These are phyloP conservation scores for Ophraella communa DNA, from an alignment of 2,888 invertebrate species.

Conservation along the genomic window DNA sequence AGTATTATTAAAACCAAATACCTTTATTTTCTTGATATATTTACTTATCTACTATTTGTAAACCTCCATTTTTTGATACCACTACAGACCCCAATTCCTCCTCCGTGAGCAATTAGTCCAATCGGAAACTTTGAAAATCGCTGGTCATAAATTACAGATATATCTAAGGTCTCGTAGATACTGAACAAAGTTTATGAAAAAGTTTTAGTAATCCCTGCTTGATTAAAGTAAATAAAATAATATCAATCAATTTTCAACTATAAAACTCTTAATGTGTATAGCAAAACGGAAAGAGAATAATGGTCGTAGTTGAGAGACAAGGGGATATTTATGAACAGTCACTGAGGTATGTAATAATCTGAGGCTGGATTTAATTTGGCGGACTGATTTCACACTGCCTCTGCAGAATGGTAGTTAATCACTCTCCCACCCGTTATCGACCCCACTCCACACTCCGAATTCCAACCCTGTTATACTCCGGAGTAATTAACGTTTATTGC, in stretches of 20 bases:
- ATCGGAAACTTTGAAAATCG: too few relatives aligned
- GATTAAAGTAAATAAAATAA: not conserved
- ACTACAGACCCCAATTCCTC: too few relatives aligned
- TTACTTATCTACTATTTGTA: too few relatives aligned
- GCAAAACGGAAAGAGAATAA: not conserved
- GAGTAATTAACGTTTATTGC: slow-evolving; percentile 37
- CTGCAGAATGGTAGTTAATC: slow-evolving; percentile 61
- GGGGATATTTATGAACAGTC: slow-evolving; percentile 72
- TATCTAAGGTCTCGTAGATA: too few relatives aligned
- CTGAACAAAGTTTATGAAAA: too few relatives aligned
- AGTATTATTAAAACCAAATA: too few relatives aligned
- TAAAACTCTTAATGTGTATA: not conserved
- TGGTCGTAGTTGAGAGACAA: slow-evolving; percentile 15
- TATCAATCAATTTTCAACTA: not conserved
- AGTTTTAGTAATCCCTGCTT: too few relatives aligned
- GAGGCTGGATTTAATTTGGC: slow-evolving; percentile 75
- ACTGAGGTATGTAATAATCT: slow-evolving; percentile 77
- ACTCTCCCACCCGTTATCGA: slow-evolving; percentile 46
- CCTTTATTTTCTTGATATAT: too few relatives aligned
- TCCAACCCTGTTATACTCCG: slow-evolving; percentile 29
- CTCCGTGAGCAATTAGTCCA: too few relatives aligned
- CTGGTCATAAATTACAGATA: too few relatives aligned
- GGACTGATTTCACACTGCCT: slow-evolving; percentile 73
- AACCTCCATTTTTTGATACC: too few relatives aligned
- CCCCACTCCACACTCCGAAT: slow-evolving; percentile 26